Conservation (phyloP, 2,113 vertebrate species). For the Pica pica region DNA sequence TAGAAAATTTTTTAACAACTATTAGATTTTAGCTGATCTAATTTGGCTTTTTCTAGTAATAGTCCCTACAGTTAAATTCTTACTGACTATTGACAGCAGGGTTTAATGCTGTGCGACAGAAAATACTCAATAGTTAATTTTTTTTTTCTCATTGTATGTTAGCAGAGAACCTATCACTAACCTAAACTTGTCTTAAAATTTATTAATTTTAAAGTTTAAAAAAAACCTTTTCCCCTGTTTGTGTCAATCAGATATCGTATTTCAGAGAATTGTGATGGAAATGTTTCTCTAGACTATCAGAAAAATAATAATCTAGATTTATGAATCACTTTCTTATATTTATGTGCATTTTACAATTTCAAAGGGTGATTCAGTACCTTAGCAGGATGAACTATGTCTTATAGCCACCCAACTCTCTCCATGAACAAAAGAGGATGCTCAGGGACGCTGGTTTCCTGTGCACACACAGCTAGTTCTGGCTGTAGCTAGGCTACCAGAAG, state of each 20-base stretch:
- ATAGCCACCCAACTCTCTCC: neutral
- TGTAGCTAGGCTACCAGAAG: neutral
- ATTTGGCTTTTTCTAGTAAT: neutral
- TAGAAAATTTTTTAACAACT: neutral
- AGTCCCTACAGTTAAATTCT: neutral
- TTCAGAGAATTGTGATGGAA: neutral
- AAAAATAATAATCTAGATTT: neutral
- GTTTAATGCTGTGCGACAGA: neutral
- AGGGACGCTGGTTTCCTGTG: neutral
- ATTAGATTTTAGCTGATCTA: neutral
- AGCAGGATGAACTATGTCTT: neutral
- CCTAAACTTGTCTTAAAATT: neutral
- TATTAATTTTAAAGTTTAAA: neutral
- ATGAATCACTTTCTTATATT: neutral
- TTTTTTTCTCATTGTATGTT: neutral
- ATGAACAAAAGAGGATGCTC: neutral
- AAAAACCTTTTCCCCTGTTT: neutral
- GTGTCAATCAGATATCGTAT: neutral
- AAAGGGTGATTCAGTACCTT: neutral
- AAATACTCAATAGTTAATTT: neutral
- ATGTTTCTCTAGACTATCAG: neutral
- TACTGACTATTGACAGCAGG: neutral
- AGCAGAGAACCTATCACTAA: neutral
- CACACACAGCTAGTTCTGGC: neutral
- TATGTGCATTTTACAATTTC: neutral